Conservation (phyloP, 2,797 vertebrate genomes). For the Hydrocynus forskahlii region DNA sequence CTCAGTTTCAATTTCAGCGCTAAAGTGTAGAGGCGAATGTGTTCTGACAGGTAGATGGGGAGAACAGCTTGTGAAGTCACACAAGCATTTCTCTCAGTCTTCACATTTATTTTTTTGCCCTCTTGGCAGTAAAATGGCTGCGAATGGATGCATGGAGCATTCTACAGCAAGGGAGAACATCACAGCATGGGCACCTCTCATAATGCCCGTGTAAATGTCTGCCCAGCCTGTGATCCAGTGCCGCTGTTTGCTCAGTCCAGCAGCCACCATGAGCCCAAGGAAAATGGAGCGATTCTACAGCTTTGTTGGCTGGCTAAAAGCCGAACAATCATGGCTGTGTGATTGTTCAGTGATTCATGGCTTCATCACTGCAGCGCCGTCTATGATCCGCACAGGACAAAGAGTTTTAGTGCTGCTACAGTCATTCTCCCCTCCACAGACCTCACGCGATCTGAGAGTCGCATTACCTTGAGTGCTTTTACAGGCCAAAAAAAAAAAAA, state of each 20-base stretch:
- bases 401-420: slow-evolving; percentile 5
- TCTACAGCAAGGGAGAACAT: slow-evolving; percentile 34
- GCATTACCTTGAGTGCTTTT: slow-evolving; percentile 1
- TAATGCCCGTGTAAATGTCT: slow-evolving; percentile 21
- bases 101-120: slow-evolving; percentile 15
- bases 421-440: background rate
- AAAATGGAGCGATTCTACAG: slow-evolving; percentile 2
- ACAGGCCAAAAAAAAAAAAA: background rate
- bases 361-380: background rate
- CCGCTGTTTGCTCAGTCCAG: slow-evolving; percentile 9
- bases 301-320: slow-evolving; percentile 23
- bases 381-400: slow-evolving; percentile 11
- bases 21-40: slow-evolving; percentile 56
- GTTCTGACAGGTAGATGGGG: slow-evolving; percentile 62
- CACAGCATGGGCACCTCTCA: slow-evolving; percentile 34
- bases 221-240: slow-evolving; percentile 23
- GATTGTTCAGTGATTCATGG: slow-evolving; percentile 30
- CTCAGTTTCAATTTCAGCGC: slow-evolving; percentile 60
- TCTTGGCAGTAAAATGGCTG: slow-evolving; percentile 20
- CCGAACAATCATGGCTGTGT: background rate
- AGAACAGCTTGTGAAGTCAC: slow-evolving; percentile 42
- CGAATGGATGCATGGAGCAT: slow-evolving; percentile 6
- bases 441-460: slow-evolving; percentile 2
- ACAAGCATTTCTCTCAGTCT: slow-evolving; percentile 25
- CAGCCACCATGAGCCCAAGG: background rate